phyloP scores from a whole-genome alignment of 2,888 invertebrate species.

The Lissonota sp. region DNA sequence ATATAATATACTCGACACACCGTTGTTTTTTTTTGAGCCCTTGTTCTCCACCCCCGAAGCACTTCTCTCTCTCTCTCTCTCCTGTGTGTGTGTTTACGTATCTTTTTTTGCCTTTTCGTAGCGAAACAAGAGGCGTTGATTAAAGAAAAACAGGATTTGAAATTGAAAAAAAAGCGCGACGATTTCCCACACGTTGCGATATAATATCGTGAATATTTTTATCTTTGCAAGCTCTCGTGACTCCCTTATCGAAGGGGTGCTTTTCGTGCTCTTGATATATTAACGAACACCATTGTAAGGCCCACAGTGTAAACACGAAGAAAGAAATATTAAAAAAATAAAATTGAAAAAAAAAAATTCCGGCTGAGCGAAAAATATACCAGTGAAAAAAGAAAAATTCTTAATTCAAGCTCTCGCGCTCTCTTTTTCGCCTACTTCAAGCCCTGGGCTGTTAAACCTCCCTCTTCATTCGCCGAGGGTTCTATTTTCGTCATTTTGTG shows the following conservation, averaged over 20 bases:
- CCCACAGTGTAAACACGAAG: slow-evolving; percentile 14
- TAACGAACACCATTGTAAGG: slow-evolving; percentile 48
- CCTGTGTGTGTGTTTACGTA: slow-evolving; percentile 8
- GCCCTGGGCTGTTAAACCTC: slow-evolving; percentile 16
- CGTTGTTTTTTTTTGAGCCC: no score
- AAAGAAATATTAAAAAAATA: slow-evolving; percentile 1
- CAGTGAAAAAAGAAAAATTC: slow-evolving; percentile 39
- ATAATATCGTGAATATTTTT: neutral
- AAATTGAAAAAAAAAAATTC: slow-evolving; percentile 12
- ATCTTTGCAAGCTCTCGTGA: slow-evolving; percentile 28
- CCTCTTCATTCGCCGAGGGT: slow-evolving; percentile 35
- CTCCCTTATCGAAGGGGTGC: neutral
- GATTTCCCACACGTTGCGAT: neutral
- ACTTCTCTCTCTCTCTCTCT: neutral
- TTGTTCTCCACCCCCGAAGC: neutral
- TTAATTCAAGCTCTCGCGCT: slow-evolving; percentile 33
- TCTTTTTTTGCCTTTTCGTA: neutral
- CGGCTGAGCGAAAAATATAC: slow-evolving; percentile 34
- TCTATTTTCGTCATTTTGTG: slow-evolving; percentile 59
- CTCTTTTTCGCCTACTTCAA: neutral
- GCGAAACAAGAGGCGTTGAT: slow-evolving; percentile 13
- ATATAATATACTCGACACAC: no score
- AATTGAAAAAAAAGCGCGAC: slow-evolving; percentile 2
- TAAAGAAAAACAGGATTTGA: slow-evolving; percentile 47
- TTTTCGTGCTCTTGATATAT: slow-evolving; percentile 44